Base-by-base conservation (phyloP, 1,140 invertebrate species). In the Drosophila lacertosa region DNA sequence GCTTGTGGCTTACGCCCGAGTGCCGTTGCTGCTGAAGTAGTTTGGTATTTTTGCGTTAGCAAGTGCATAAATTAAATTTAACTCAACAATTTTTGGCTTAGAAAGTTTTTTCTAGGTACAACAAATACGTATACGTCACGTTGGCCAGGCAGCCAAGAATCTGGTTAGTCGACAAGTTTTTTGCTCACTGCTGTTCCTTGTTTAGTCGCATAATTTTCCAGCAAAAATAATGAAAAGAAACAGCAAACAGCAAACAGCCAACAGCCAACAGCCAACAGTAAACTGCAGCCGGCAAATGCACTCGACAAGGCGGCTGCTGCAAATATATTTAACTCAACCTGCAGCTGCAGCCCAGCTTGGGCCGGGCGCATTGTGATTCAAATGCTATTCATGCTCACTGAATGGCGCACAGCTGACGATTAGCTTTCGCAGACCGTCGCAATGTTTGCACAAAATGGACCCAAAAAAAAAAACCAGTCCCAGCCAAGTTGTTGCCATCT, bases 31-130 rank as follows among this genome's bases (percentile, higher is more conserved):
- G 51, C 54, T 37, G 16, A 29, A 70, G 20, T 57, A 42, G 42
- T 62, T 74, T 74, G 42, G 35, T 71, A 54, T 54, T 71, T 65
- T 45, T 60, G 47, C 40, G 55, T 51, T 58, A 39, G 57, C 51
- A 59, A 77, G 57, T 77, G 69, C 73, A 79, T 84, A 83, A 84
- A 84, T 84, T 59, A 76, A 74, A 64, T 76, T 74, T 74, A 68
- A 42, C 53, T 63, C 60, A 65, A 66, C 54, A 65, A 60, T 75
- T 72, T 66, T 67, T 45, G 67, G 48, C 48, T 57, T 60, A 57
- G 60, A 39, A 75, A 75, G 62, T 75, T 71, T 7, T 7, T 29
- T 60, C 37, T 44, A 13, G 53, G n/a, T 13, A 65, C 32, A 57
- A 58, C 18, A 57, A 64, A 2, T 40, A 47, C 24, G 63, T 58